phyloP scores from a whole-genome alignment of 2,113 vertebrate species.

The Dipodomys spectabilis region DNA sequence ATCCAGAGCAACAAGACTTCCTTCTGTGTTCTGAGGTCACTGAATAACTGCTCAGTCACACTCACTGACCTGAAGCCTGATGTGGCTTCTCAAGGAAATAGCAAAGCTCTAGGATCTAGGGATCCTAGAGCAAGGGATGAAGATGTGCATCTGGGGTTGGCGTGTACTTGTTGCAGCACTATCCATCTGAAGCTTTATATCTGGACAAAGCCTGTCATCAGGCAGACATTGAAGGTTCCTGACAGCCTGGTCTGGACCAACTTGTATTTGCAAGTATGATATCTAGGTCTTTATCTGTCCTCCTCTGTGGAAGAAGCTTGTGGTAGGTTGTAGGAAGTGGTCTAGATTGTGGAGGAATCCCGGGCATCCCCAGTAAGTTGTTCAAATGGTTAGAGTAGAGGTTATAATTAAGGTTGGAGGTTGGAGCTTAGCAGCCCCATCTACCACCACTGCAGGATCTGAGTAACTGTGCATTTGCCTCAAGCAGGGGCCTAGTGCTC shows the following conservation, averaged over 20 bases:
- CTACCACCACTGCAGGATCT: background rate
- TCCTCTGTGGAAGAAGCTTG: background rate
- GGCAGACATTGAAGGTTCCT: background rate
- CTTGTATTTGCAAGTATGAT: background rate
- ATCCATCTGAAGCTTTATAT: background rate
- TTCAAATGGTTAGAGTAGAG: background rate
- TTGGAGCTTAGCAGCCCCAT: background rate
- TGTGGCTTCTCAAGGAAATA: background rate
- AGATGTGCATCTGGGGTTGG: background rate
- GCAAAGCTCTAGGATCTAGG: background rate
- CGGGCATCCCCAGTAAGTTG: background rate
- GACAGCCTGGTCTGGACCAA: background rate
- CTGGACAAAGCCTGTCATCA: background rate
- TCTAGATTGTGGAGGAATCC: background rate
- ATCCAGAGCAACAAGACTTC: background rate
- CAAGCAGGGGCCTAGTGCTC: no score
- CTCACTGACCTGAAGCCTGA: conserved; percentile 8
- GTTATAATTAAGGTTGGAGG: background rate
- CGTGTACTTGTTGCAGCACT: background rate
- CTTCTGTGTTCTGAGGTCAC: background rate
- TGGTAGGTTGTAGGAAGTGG: background rate
- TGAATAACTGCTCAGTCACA: background rate
- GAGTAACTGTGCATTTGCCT: background rate
- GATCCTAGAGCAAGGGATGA: background rate
- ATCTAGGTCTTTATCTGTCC: conserved; percentile 12